Percentiles rank a stretch among this genome's conserved stretches.
Evolutionary conservation across 1,140 invertebrate genomes (phyloP).

Genomic region (Drosophila serrata): DNA sequence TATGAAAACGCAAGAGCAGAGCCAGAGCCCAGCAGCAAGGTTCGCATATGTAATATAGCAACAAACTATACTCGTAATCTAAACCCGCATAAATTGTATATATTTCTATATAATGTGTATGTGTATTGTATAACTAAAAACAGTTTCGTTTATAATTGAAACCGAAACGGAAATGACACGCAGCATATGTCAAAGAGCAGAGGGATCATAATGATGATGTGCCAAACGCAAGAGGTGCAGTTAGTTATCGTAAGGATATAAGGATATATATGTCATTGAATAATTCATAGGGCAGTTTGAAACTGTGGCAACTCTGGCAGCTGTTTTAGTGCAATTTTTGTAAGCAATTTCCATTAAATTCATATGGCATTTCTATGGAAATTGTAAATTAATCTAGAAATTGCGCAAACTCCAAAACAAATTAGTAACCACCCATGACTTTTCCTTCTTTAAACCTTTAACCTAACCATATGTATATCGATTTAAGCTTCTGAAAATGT

Average conservation of each 20-base stretch:
- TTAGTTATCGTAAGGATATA: constrained; percentile 49
- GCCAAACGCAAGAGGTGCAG: constrained; percentile 55
- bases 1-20: constrained; percentile 51
- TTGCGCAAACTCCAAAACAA: constrained; percentile 25
- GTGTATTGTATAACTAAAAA: constrained; percentile 27
- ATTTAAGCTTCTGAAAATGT: constrained; percentile 27
- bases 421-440: constrained; percentile 31
- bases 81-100: constrained; percentile 50
- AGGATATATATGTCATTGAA: constrained; percentile 35
- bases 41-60: constrained; percentile 65
- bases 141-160: constrained; percentile 43
- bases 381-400: constrained; percentile 23
- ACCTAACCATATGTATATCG: constrained; percentile 36
- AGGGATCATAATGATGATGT: constrained; percentile 33
- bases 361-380: not conserved
- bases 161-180: constrained; percentile 33
- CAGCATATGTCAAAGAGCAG: constrained; percentile 61
- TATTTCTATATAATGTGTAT: constrained; percentile 34
- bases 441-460: constrained; percentile 5
- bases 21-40: constrained; percentile 14
- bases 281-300: constrained; percentile 68
- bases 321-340: constrained; percentile 56
- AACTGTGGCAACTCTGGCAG: constrained; percentile 60
- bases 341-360: constrained; percentile 1
- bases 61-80: constrained; percentile 47